Conservation (phyloP, 2,113 vertebrate genomes). For the Ctenodactylus gundi region DNA sequence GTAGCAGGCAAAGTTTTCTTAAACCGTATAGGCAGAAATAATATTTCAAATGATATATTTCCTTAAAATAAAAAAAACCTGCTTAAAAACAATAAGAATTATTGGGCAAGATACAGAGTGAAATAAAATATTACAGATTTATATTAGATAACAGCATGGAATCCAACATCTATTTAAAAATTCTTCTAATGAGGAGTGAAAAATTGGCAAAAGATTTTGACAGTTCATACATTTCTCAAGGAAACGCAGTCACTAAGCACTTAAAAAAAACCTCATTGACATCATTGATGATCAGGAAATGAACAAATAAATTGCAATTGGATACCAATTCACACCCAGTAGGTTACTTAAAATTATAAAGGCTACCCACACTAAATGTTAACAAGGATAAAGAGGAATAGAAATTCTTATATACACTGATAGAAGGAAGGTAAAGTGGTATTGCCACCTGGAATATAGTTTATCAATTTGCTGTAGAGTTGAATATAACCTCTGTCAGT, state of each 20-base stretch:
- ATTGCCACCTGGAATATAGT: background rate
- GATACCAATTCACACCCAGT: background rate
- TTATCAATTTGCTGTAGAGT: background rate
- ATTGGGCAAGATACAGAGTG: background rate
- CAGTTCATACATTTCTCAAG: background rate
- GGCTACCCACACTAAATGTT: background rate
- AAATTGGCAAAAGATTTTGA: background rate
- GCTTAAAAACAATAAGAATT: background rate
- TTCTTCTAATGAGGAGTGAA: background rate
- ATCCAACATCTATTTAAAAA: background rate
- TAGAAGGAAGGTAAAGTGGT: background rate
- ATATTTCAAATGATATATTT: background rate
- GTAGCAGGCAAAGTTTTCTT: background rate
- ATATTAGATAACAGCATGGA: background rate
- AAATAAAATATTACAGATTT: background rate
- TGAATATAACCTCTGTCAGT: background rate
- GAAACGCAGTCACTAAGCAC: background rate
- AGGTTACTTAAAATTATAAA: background rate
- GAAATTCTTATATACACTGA: background rate
- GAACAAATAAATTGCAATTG: background rate
- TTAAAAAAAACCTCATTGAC: background rate
- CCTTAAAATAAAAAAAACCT: slow-evolving; percentile 37
- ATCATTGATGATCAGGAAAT: background rate
- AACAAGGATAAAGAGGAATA: background rate
- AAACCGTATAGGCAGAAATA: background rate